Base-by-base conservation (phyloP, 2,797 vertebrate species). In the Acestrorhynchus altus region DNA sequence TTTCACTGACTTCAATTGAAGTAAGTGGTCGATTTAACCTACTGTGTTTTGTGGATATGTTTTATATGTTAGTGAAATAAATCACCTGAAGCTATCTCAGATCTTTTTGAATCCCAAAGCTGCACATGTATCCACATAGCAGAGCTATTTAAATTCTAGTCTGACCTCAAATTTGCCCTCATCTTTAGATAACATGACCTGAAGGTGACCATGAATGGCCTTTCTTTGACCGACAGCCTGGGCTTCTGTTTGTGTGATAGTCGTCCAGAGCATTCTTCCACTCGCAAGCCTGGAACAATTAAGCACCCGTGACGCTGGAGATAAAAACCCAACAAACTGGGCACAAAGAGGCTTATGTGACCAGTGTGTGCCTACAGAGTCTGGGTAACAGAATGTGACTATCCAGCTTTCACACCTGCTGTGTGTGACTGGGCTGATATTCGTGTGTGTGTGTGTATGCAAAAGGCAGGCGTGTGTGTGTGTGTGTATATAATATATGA, bases 181-280 rank as follows among this genome's bases (percentile, higher is more conserved):
- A 5, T 60, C 12, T 68, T 12, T 61, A 46, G 4, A 31, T n/a
- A 57, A 24, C 18, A 28, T 51, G 26, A 54, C 24, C 44, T 79
- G 56, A 76, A 79, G 67, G 51, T 78, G 65, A 39, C 35, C 16
- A 16, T 68, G 47, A 75, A 54, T 51, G 61, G 44, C n/a, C 8
- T 54, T 39, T 82, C 8, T 54, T 39, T 82, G 61, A 82, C 8
- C 46, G 72, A 79, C 46, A 56, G 31, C 63, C 65, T 26, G 15
- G 44, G n/a, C n/a, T n/a, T 64, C 79, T 81, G 74, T 20, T 49
- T 15, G 9, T 63, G 47, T 82, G 71, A 68, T 13, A n/a, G 40
- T 68, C 54, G 60, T 39, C 44, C 57, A 44, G 20, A 15, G 8
- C 69, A 66, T 82, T 77, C 57, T 74, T 80, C 57, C 49, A 65